Conservation (phyloP, 2,888 invertebrate species). For the Andrena chrysosceles region DNA sequence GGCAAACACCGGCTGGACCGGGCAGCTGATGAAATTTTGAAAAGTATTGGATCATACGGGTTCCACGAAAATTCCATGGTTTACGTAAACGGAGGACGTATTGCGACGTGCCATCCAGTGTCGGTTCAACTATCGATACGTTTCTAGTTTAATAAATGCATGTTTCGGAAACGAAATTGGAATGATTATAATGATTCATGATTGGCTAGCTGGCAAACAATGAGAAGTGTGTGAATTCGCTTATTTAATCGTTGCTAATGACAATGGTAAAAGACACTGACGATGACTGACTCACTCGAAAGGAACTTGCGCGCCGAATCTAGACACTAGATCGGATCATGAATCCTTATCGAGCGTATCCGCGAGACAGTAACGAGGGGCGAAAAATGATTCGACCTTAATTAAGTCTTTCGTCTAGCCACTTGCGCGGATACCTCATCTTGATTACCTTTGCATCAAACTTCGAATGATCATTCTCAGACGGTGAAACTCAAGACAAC, state of each 20-base stretch:
- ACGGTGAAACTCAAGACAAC: background rate
- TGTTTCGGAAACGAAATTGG: background rate
- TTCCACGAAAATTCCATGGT: background rate
- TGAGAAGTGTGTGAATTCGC: constrained; percentile 1
- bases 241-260: constrained; percentile 19
- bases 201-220: background rate
- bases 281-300: constrained; percentile 66
- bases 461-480: background rate
- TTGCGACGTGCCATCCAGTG: background rate
- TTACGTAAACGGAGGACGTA: background rate
- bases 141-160: background rate
- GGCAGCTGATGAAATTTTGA: constrained; percentile 39
- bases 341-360: constrained; percentile 44
- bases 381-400: constrained; percentile 60
- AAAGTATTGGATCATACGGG: constrained; percentile 32
- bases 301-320: constrained; percentile 66
- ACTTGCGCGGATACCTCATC: background rate
- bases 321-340: constrained; percentile 60
- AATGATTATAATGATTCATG: background rate
- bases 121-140: background rate
- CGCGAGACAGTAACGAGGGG: constrained; percentile 27
- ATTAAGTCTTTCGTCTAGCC: constrained; percentile 16
- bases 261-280: constrained; percentile 26
- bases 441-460: background rate
- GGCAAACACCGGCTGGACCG: constrained; percentile 4